Base-by-base conservation (phyloP, 2,797 vertebrate species). In the Pogoniulus pusillus region DNA sequence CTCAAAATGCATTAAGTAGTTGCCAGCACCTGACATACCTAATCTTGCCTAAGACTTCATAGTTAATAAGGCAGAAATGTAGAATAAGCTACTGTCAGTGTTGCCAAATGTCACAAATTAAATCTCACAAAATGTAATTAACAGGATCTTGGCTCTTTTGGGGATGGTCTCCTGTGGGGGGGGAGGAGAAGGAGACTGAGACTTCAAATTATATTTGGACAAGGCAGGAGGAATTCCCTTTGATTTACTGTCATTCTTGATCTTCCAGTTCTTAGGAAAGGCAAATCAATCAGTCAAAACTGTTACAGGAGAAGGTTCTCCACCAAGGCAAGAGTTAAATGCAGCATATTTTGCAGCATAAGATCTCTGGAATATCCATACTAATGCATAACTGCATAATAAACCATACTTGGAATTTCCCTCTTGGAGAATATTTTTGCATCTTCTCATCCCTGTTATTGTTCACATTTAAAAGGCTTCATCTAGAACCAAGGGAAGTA, bases 1-100 rank as follows among this genome's bases (percentile, higher is more conserved):
- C 78, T 93, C 79, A 69, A 84, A 86, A 82, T 0, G 24, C 23
- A 68, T n/a, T 30, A 77, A 69, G 86, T n/a, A 79, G 27, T 41
- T 96, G 94, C 93, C 93, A 94, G 92, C 84, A 94, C 93, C 93
- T 90, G 90, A 95, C 90, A 91, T 73, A 85, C 84, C 87, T 93
- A 72, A 96, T 96, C 89, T 91, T 1, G 55, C 89, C 93, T 91
- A 90, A 94, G 82, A 93, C 90, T 93, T 90, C 82, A 75, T 63
- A 82, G 89, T 37, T 95, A 95, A 91, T 90, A 96, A 94, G 90
- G 92, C 89, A 91, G 87, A 95, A 96, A 89, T 34, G 39, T 65
- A 94, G 90, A 93, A 87, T 91, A 91, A 94, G 92, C 89, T 85
- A 66, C 90, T 70, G 76, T 87, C 87, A 81, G 55, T n/a, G 84